phyloP scores from a whole-genome alignment of 2,888 invertebrate species.

The Platynereis dumerilii region DNA sequence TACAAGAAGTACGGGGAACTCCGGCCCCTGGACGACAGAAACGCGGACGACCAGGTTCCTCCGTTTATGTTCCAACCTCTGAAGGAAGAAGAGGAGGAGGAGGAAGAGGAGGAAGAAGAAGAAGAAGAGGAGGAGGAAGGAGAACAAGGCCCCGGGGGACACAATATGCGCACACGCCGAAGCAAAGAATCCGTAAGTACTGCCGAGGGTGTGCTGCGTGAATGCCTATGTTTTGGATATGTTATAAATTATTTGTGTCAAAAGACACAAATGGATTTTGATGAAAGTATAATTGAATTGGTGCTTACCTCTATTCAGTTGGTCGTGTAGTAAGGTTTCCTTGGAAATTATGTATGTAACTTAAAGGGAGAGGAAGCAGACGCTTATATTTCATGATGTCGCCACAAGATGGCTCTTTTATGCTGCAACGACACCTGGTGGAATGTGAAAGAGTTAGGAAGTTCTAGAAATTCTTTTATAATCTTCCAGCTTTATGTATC shows the following conservation, averaged over 20 bases:
- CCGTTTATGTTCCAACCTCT: constrained; percentile 65
- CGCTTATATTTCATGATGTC: too few relatives aligned
- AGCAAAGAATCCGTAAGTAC: constrained; percentile 22
- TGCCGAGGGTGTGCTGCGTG: too few relatives aligned
- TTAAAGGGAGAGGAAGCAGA: too few relatives aligned
- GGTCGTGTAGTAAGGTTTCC: too few relatives aligned
- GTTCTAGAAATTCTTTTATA: too few relatives aligned
- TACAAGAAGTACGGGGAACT: constrained; percentile 81
- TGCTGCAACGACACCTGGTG: too few relatives aligned
- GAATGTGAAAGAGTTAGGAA: too few relatives aligned
- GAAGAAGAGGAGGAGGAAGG: constrained; percentile 41
- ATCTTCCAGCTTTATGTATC: too few relatives aligned
- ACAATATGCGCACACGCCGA: constrained; percentile 61
- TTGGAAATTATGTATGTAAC: too few relatives aligned
- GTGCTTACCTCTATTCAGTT: too few relatives aligned
- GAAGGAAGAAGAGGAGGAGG: constrained; percentile 60
- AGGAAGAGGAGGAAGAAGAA: constrained; percentile 44
- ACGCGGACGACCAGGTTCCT: constrained; percentile 68
- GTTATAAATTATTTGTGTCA: background rate
- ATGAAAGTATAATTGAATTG: background rate
- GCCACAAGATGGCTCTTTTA: too few relatives aligned
- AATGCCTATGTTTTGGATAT: too few relatives aligned
- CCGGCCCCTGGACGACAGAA: constrained; percentile 70
- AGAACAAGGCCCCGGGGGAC: constrained; percentile 45
- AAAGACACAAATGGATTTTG: background rate